Conservation (phyloP, 1,140 invertebrate genomes). For the Halesus radiatus region DNA sequence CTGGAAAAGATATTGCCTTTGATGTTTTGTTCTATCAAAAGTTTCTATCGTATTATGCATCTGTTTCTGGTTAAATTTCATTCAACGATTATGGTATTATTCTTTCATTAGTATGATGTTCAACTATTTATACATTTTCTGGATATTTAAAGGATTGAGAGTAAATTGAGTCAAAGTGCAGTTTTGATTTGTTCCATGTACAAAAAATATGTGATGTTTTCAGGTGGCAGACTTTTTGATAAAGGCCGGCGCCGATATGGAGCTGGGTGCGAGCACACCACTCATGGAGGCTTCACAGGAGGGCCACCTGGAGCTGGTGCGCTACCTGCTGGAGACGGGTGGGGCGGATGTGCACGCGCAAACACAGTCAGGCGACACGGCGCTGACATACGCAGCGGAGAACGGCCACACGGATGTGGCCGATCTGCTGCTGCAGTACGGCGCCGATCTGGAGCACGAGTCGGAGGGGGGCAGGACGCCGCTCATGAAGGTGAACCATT, state of each 20-base stretch:
- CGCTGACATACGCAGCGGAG: constrained; percentile 97
- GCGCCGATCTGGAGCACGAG: constrained; percentile 94
- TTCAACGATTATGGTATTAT: no score
- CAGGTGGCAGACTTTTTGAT: constrained; percentile 95
- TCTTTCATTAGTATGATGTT: no score
- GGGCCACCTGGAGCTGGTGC: constrained; percentile 94
- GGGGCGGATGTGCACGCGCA: constrained; percentile 93
- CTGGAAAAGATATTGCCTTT: no score
- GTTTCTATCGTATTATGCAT: no score
- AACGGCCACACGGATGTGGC: constrained; percentile 96
- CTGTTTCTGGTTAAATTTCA: no score
- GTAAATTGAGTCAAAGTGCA: not conserved
- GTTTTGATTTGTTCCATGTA: no score
- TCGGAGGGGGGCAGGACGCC: constrained; percentile 96
- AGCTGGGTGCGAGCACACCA: constrained; percentile 96
- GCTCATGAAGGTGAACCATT: constrained; percentile 89
- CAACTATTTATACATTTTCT: no score
- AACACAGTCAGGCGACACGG: constrained; percentile 96
- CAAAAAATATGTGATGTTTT: not conserved
- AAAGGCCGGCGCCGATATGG: constrained; percentile 95
- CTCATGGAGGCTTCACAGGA: constrained; percentile 99
- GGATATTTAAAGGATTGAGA: no score
- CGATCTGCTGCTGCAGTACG: constrained; percentile 88
- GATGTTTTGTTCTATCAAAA: no score
- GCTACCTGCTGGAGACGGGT: constrained; percentile 85